These are phyloP conservation scores for Conops quadrifasciatus DNA, from an alignment of 2,888 invertebrate species.

Conservation along the genomic window DNA sequence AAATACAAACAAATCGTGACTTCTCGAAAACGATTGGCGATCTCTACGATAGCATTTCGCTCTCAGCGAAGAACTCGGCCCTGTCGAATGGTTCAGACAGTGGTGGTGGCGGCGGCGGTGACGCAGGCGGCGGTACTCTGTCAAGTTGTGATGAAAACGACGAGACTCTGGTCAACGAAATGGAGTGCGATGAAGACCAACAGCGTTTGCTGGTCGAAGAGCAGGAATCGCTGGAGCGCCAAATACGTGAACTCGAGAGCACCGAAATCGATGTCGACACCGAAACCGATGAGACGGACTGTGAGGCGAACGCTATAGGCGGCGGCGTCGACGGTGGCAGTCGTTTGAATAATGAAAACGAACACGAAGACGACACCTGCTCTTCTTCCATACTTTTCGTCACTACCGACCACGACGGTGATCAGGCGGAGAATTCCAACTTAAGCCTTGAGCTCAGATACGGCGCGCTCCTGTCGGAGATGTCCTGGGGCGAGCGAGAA, in stretches of 20 bases:
- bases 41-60: slow-evolving; percentile 61
- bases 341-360: slow-evolving; percentile 52
- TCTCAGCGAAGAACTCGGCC: slow-evolving; percentile 40
- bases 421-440: slow-evolving; percentile 59
- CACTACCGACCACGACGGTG: slow-evolving; percentile 50
- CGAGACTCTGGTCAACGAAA: slow-evolving; percentile 47
- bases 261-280: slow-evolving; percentile 80
- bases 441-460: slow-evolving; percentile 74
- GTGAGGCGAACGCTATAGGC: slow-evolving; percentile 60
- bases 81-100: slow-evolving; percentile 44
- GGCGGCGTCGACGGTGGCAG: no score
- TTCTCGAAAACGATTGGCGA: slow-evolving; percentile 65
- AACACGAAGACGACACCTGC: slow-evolving; percentile 47
- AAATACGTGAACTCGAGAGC: slow-evolving; percentile 78
- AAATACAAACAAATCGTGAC: slow-evolving; percentile 64
- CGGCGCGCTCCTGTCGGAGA: slow-evolving; percentile 74
- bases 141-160: slow-evolving; percentile 67
- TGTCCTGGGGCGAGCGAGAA: slow-evolving; percentile 88
- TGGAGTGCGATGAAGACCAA: slow-evolving; percentile 73
- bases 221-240: slow-evolving; percentile 78
- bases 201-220: slow-evolving; percentile 79
- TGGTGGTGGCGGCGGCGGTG: slow-evolving; percentile 33
- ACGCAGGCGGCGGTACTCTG: slow-evolving; percentile 45
- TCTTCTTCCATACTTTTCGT: slow-evolving; percentile 56
- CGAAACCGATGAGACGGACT: slow-evolving; percentile 79